These are phyloP conservation scores for Rhinichthys osculus DNA, from an alignment of 2,797 vertebrate genomes.

Conservation along the genomic window DNA sequence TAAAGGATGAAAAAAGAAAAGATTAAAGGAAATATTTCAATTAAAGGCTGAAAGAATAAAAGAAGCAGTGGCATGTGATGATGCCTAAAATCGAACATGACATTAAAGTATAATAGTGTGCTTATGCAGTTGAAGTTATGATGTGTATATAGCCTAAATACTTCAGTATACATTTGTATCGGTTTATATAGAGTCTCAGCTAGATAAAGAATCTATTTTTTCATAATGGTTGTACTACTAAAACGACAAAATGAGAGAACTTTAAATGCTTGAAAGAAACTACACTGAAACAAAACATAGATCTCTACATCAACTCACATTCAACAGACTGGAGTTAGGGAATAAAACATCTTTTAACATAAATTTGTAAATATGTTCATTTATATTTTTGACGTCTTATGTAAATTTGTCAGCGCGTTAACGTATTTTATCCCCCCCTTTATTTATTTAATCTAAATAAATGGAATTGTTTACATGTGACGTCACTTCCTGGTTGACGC, in stretches of 20 bases:
- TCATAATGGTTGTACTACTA: neutral
- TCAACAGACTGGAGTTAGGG: neutral
- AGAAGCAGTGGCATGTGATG: neutral
- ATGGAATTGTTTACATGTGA: constrained; percentile 3
- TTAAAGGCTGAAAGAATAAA: neutral
- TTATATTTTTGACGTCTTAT: neutral
- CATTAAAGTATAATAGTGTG: neutral
- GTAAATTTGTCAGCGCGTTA: neutral
- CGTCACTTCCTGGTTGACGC: constrained; percentile 39
- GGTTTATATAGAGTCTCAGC: no score
- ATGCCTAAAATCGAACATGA: neutral
- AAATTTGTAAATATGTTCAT: neutral
- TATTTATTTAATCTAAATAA: neutral
- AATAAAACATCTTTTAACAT: neutral
- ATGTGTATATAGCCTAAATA: neutral
- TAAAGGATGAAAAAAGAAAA: neutral
- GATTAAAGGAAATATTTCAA: neutral
- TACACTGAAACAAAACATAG: neutral
- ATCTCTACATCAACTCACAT: neutral
- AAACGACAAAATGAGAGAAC: neutral
- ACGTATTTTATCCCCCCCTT: neutral
- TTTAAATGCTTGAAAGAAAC: neutral
- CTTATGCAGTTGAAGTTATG: neutral
- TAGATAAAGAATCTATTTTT: neutral
- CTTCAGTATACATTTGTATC: neutral